These are phyloP conservation scores for Phaethon lepturus DNA, from an alignment of 2,113 vertebrate species.

Conservation along the genomic window DNA sequence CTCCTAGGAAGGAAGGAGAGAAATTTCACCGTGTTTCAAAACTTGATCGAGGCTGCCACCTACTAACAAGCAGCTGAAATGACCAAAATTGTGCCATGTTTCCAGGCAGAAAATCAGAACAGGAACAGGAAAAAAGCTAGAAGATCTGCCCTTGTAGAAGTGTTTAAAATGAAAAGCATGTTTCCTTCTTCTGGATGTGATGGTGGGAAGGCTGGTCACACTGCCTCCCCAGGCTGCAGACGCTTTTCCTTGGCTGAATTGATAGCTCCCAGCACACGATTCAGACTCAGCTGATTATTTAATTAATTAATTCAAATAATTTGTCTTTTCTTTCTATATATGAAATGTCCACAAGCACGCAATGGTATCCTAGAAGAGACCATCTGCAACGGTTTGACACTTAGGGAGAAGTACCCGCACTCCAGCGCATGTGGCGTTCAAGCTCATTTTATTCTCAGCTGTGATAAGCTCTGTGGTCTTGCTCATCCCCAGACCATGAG, in stretches of 20 bases:
- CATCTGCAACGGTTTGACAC: not conserved
- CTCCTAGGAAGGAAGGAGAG: not conserved
- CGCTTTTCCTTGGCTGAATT: not conserved
- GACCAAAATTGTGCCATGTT: not conserved
- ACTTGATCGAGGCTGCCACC: conserved; percentile 77
- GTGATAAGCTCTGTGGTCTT: not conserved
- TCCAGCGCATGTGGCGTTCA: not conserved
- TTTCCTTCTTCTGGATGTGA: not conserved
- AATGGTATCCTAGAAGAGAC: not conserved
- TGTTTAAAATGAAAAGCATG: not conserved
- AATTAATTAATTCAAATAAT: not conserved
- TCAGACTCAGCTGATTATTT: not conserved
- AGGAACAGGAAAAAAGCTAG: not conserved
- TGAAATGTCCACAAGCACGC: not conserved
- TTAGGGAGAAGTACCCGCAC: not conserved
- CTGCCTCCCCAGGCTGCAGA: not conserved
- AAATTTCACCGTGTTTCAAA: conserved; percentile 43
- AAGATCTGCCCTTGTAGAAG: not conserved
- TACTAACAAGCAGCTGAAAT: conserved; percentile 50
- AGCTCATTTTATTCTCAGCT: not conserved
- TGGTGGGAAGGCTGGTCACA: not conserved
- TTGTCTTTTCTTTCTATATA: not conserved
- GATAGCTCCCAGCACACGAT: not conserved
- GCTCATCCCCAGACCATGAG: no score
- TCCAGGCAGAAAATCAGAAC: not conserved